A percentile compares a stretch with the other conserved stretches of the same genome.
Evolutionary conservation across 2,888 invertebrate genomes (phyloP).

Genomic region (Vesta saturnalis): DNA sequence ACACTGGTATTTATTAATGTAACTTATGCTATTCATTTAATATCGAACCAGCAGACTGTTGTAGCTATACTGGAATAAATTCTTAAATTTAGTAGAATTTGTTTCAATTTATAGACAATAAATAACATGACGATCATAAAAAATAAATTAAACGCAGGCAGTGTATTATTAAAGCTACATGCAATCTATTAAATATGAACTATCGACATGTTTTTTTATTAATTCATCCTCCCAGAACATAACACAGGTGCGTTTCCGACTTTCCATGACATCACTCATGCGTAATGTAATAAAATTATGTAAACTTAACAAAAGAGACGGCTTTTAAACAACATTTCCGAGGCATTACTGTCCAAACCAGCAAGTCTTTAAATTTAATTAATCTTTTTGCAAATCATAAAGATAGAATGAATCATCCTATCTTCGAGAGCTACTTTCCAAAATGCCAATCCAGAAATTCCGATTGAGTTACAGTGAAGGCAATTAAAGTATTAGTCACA

Average conservation of each 20-base stretch:
- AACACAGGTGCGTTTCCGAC: conserved; percentile 26
- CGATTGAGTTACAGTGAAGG: background rate
- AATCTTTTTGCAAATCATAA: too few relatives aligned
- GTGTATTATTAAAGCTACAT: too few relatives aligned
- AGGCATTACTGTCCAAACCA: conserved; percentile 4
- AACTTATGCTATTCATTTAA: too few relatives aligned
- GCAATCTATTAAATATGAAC: background rate
- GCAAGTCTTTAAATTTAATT: background rate
- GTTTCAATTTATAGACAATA: too few relatives aligned
- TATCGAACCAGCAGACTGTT: too few relatives aligned
- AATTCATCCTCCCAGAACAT: conserved; percentile 32
- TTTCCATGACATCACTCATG: conserved; percentile 32
- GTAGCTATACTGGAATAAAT: too few relatives aligned
- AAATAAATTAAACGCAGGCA: too few relatives aligned
- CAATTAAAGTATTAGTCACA: background rate
- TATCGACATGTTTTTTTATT: background rate
- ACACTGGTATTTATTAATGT: too few relatives aligned
- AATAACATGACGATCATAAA: too few relatives aligned
- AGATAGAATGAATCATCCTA: background rate
- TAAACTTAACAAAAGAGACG: background rate
- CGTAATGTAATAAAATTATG: conserved; percentile 13
- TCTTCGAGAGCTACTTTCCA: background rate
- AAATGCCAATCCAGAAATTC: background rate
- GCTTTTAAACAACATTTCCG: background rate
- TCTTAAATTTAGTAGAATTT: too few relatives aligned